phyloP scores from a whole-genome alignment of 1,140 invertebrate genomes.

The Drosophila dunni region DNA sequence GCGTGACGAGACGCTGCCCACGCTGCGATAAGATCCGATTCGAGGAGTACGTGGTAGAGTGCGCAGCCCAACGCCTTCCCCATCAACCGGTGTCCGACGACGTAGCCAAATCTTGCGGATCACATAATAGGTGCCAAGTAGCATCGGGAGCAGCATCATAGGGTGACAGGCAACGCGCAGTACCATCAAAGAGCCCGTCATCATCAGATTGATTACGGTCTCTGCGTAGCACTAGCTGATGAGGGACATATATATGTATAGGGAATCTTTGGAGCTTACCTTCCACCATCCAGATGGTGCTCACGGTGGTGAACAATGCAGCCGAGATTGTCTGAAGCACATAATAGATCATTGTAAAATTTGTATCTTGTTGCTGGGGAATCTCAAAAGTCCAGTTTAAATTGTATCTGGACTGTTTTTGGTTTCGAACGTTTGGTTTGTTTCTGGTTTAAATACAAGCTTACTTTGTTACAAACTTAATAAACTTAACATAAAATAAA shows the following conservation, averaged over 20 bases:
- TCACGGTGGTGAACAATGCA: constrained; percentile 37
- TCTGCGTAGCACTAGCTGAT: constrained; percentile 33
- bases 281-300: constrained; percentile 52
- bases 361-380: constrained; percentile 3
- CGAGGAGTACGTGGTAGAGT: constrained; percentile 43
- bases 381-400: not conserved
- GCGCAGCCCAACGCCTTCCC: not conserved
- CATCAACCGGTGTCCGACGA: constrained; percentile 4
- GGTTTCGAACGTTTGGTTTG: not conserved
- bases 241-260: no score
- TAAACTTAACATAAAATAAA: constrained; percentile 14
- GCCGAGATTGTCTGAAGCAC: constrained; percentile 50
- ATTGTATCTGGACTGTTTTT: not conserved
- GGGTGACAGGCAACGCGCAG: constrained; percentile 61
- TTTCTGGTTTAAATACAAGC: not conserved
- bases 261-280: constrained; percentile 37
- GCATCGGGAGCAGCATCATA: constrained; percentile 53
- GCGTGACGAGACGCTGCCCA: constrained; percentile 30
- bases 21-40: constrained; percentile 37
- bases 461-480: constrained; percentile 3
- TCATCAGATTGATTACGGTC: constrained; percentile 58
- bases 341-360: constrained; percentile 46
- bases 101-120: constrained; percentile 41
- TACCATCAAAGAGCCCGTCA: constrained; percentile 45
- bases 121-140: constrained; percentile 26